phyloP scores from a whole-genome alignment of 2,797 vertebrate genomes.

The Acomys russatus region DNA sequence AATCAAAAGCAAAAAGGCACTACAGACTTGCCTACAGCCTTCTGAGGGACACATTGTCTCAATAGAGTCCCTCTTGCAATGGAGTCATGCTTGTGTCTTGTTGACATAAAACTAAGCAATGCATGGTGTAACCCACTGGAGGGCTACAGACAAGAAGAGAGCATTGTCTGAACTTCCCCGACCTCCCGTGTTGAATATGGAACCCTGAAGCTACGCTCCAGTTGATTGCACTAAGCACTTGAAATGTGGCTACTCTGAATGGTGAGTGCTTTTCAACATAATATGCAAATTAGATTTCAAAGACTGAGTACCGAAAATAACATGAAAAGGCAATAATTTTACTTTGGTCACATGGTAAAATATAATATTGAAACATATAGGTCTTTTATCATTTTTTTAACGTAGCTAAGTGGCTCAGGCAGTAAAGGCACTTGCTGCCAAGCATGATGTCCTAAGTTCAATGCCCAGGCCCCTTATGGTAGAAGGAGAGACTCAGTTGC shows the following conservation, averaged over 20 bases:
- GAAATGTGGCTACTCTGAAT: background rate
- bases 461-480: no score
- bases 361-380: background rate
- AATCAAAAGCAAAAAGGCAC: background rate
- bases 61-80: background rate
- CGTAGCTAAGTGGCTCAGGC: background rate
- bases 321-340: conserved; percentile 3
- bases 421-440: background rate
- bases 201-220: background rate
- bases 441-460: background rate
- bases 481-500: background rate
- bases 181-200: background rate
- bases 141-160: background rate
- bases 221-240: background rate
- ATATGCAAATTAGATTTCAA: conserved; percentile 29
- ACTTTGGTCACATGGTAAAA: background rate
- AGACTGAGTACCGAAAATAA: conserved; percentile 12
- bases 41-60: background rate
- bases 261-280: background rate
- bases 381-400: background rate
- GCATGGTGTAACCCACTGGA: background rate
- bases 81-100: background rate
- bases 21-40: background rate
- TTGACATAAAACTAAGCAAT: background rate
- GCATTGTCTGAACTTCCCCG: background rate